phyloP scores from a whole-genome alignment of 2,888 invertebrate genomes.

The Piscicola geometra region DNA sequence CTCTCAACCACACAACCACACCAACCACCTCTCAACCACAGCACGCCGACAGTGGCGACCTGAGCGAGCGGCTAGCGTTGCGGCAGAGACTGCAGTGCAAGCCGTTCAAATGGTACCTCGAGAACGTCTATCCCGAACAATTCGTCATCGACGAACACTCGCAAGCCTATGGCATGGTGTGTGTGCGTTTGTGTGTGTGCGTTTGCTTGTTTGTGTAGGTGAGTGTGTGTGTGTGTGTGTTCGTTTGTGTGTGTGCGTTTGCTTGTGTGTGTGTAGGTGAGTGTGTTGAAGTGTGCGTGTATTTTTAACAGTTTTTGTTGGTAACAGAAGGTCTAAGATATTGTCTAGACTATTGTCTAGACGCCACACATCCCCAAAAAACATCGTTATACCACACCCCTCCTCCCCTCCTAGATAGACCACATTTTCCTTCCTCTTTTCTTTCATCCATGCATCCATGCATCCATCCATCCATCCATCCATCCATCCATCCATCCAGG shows the following conservation, averaged over 20 bases:
- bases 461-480: background rate
- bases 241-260: too few species aligned
- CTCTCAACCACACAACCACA: too few species aligned
- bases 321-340: too few species aligned
- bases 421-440: conserved; percentile 2
- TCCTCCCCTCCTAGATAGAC: too few species aligned
- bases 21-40: background rate
- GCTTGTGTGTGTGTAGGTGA: too few species aligned
- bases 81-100: conserved; percentile 76
- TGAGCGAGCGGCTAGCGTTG: conserved; percentile 72
- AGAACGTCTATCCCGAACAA: conserved; percentile 79
- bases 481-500: conserved; percentile 43
- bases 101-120: conserved; percentile 82
- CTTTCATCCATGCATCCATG: background rate
- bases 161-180: conserved; percentile 64
- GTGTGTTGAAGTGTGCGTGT: background rate
- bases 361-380: too few species aligned
- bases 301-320: background rate
- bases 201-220: too few species aligned
- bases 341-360: too few species aligned
- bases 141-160: conserved; percentile 79
- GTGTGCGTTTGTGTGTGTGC: background rate
- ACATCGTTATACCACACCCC: too few species aligned
- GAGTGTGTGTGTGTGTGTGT: too few species aligned
- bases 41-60: conserved; percentile 65